Evolutionary conservation across 2,888 invertebrate genomes (phyloP), one percentile per base, ranked within the genome.

Genomic region (Euplagia quadripunctaria): DNA sequence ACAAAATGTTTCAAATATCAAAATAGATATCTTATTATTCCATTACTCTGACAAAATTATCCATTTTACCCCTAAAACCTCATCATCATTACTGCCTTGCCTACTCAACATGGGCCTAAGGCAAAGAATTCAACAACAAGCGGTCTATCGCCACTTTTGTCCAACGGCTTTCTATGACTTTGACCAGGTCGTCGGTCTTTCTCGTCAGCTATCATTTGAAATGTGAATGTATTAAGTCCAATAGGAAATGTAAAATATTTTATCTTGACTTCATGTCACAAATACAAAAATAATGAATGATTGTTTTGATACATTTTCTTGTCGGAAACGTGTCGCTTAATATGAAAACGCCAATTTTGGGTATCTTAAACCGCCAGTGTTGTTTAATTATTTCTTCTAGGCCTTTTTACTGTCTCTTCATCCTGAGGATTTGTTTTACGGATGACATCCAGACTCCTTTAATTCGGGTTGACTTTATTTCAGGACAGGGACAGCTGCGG

Each of bases 331-430:
- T 74, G n/a, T 68, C 64, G 49, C 17, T 49, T 46, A 64, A 58
- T 16, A n/a, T 55, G 11, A 74, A 74, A 58, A 43, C 0, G 1
- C 68, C 16, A 46, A 49, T 72, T 46, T 64, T 66, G 63, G 72
- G 73, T 71, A 72, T 76, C 72, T 46, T 42, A 58, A 82, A 78
- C 82, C 80, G 77, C 77, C 83, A 72, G 78, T 52, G 77, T 75
- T 64, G 79, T 82, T 83, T 82, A 80, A 83, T 83, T 82, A 83
- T 83, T 83, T 72, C 78, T 79, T 73, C 71, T 74, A 79, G 72
- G 73, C 71, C 71, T 71, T 80, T 72, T 71, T 73, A 75, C 72
- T 68, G 71, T 49, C 70, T 70, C 74, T 76, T 78, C 76, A 71
- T 70, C 66, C 68, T 52, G 14, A 76, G 79, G 79, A 83, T 83